A percentile compares a stretch with the other conserved stretches of the same genome.
Conservation (phyloP, 2,797 vertebrate species). For the Zenarchopterus dispar region DNA sequence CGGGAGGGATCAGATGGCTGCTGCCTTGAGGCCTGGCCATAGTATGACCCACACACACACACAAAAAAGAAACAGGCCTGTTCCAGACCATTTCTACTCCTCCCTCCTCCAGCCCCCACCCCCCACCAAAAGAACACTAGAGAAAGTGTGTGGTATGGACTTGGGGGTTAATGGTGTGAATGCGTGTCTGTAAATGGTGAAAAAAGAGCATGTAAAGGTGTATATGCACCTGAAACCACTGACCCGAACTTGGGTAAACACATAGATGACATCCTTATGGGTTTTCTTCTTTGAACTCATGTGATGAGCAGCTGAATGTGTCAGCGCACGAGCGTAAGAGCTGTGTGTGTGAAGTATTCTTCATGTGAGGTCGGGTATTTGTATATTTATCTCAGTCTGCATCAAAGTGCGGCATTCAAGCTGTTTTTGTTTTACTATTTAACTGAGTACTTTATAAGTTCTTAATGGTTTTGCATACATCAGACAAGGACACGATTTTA, state of each 20-base stretch:
- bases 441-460: background rate
- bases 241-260: conserved; percentile 65
- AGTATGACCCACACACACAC: conserved; percentile 86
- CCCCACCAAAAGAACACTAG: conserved; percentile 79
- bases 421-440: background rate
- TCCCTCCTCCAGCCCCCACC: conserved; percentile 67
- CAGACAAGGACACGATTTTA: background rate
- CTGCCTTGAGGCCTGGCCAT: conserved; percentile 86
- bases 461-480: background rate
- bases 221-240: conserved; percentile 66
- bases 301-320: conserved; percentile 68
- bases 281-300: conserved; percentile 73
- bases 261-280: conserved; percentile 65
- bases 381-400: conserved; percentile 30
- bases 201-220: conserved; percentile 64
- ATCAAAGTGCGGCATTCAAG: conserved; percentile 22
- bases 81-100: conserved; percentile 90
- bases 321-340: conserved; percentile 63
- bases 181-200: conserved; percentile 43
- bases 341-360: conserved; percentile 50
- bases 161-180: conserved; percentile 49
- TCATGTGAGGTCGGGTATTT: conserved; percentile 61
- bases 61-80: conserved; percentile 83
- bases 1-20: conserved; percentile 90
- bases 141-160: conserved; percentile 56